Evolutionary conservation across 2,797 vertebrate genomes (phyloP), one percentile per base, ranked within the genome.

Genomic region (Phoebastria nigripes): DNA sequence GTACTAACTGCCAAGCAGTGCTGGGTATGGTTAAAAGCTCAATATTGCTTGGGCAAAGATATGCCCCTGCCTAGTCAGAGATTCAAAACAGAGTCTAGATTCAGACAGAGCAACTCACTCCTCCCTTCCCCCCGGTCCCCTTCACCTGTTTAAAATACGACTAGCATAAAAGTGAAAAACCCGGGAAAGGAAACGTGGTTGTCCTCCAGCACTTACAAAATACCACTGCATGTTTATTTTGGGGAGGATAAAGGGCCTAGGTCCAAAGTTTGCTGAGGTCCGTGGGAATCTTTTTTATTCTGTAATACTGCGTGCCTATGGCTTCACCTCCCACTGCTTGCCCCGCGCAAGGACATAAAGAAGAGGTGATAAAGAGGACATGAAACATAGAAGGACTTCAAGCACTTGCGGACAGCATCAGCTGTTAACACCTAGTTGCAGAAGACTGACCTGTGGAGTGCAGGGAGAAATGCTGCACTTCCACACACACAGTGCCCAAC

Each of bases 331-430:
- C 11, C 21, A 46, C 47, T 46, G 52, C 26, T 42, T 84, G 54
- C 19, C 28, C 24, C 0, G 0, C 0, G 0, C 1, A 2, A 42
- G 51, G 77, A 82, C 33, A 25, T 15, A 29, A 44, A 91, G 71
- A 74, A 94, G 31, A 54, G 55, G 15, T 28, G 46, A 95, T 33
- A 46, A 73, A 76, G 79, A 82, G 56, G 91, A 94, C 85, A 63
- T 17, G 49, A 72, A 59, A 46, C 72, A 90, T 1, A 82, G 55
- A 63, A 82, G 47, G 91, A 89, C 65, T 63, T 84, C 29, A 91
- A 61, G 41, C 76, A 46, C 41, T 5, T 55, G n/a, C 7, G 12
- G 79, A 90, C 73, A 85, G 28, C 74, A 66, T 88, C 44, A 65
- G 55, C 69, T 92, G 67, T 89, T 65, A 94, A 87, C 89, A 92